Percentiles rank a stretch among this genome's conserved stretches.
Evolutionary conservation across 2,797 vertebrate species (phyloP).

Genomic region (Gephyroberyx darwinii): DNA sequence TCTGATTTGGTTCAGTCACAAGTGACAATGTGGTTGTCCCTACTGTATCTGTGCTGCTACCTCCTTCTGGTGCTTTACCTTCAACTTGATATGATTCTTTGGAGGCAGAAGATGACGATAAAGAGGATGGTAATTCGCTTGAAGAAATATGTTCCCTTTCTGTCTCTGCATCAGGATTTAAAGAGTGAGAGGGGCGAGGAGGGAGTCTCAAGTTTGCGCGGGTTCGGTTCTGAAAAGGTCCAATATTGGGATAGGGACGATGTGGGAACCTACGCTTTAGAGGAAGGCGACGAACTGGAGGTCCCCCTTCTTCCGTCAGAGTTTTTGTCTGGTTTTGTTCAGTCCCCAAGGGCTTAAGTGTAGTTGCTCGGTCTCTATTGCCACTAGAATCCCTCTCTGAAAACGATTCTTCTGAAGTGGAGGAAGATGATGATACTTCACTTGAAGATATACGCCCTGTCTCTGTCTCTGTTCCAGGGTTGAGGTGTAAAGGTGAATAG

Average conservation of each 20-base stretch:
- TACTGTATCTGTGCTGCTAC: neutral
- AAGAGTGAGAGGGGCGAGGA: conserved; percentile 11
- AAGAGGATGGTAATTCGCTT: neutral
- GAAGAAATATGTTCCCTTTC: conserved; percentile 10
- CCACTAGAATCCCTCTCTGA: conserved; percentile 1
- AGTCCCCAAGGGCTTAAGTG: neutral
- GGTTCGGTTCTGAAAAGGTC: conserved; percentile 50
- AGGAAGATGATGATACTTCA: conserved; percentile 28
- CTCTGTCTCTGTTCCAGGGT: conserved; percentile 11
- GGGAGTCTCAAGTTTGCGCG: conserved; percentile 12
- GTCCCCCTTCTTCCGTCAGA: conserved; percentile 11
- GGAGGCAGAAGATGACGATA: neutral
- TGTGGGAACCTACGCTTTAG: conserved; percentile 15
- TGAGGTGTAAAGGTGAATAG: conserved; percentile 6
- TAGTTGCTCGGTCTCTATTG: neutral
- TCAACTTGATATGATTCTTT: conserved; percentile 4
- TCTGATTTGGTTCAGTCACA: conserved; percentile 24
- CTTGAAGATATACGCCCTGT: neutral
- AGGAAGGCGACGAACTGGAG: conserved; percentile 6
- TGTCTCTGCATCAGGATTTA: conserved; percentile 18
- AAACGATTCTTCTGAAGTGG: conserved; percentile 34
- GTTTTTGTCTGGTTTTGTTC: conserved; percentile 34
- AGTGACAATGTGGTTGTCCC: neutral
- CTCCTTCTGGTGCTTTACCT: neutral
- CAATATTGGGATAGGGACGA: conserved; percentile 11